Conservation (phyloP, 2,888 invertebrate genomes). For the Melanotus villosus region DNA sequence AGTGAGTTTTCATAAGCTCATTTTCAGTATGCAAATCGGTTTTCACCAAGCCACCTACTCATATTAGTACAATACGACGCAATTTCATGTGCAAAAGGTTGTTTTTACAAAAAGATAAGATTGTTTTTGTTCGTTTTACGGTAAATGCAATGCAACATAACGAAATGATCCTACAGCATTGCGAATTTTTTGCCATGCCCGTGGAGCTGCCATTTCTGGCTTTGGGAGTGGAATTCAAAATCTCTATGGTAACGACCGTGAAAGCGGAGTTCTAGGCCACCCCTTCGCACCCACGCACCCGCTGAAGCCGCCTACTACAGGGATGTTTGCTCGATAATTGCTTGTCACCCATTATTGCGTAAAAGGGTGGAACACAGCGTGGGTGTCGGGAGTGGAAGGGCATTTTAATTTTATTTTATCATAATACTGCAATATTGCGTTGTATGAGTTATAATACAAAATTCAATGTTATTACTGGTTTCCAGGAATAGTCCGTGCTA, state of each 20-base stretch:
- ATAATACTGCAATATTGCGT: slow-evolving; percentile 20
- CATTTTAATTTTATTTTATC: slow-evolving; percentile 28
- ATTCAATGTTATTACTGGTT: not conserved
- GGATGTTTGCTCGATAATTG: slow-evolving; percentile 41
- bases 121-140: not conserved
- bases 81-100: no score
- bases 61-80: no score
- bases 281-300: slow-evolving; percentile 52
- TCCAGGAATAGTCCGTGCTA: no score
- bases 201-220: slow-evolving; percentile 41
- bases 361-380: slow-evolving; percentile 28
- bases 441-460: not conserved
- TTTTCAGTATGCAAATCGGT: no score
- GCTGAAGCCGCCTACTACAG: slow-evolving; percentile 50
- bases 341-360: slow-evolving; percentile 39
- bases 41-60: no score
- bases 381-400: slow-evolving; percentile 27
- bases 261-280: slow-evolving; percentile 56
- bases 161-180: slow-evolving; percentile 23
- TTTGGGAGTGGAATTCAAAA: slow-evolving; percentile 47
- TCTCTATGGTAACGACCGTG: slow-evolving; percentile 54
- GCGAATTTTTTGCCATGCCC: slow-evolving; percentile 15
- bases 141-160: slow-evolving; percentile 45
- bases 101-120: no score
- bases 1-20: no score